Evolutionary conservation across 2,113 vertebrate genomes (phyloP).

Genomic region (Gymnarchus niloticus): DNA sequence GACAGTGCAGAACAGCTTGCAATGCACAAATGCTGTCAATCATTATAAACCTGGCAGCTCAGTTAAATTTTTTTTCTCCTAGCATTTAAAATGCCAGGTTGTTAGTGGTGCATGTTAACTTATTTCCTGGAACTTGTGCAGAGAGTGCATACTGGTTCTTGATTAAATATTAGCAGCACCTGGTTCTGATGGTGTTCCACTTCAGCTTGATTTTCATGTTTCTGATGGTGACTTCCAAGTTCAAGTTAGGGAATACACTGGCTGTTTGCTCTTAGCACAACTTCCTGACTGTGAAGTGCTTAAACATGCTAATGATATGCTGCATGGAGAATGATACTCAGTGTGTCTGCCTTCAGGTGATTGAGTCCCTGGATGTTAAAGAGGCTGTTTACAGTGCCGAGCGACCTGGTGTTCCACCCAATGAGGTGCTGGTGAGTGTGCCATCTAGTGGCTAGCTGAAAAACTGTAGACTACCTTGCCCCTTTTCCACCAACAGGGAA

Average conservation of each 20-base stretch:
- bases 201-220: not conserved
- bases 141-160: not conserved
- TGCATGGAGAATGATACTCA: constrained; percentile 47
- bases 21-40: not conserved
- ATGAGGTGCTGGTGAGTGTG: constrained; percentile 84
- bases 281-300: too few relatives aligned
- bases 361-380: constrained; percentile 94
- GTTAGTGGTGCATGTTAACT: not conserved
- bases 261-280: too few relatives aligned
- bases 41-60: not conserved
- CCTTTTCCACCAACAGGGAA: too few relatives aligned
- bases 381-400: constrained; percentile 91
- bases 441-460: constrained; percentile 43
- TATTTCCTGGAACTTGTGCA: not conserved
- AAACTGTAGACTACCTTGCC: too few relatives aligned
- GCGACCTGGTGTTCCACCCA: constrained; percentile 80
- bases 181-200: not conserved
- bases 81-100: too few relatives aligned
- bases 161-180: not conserved
- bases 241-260: too few relatives aligned
- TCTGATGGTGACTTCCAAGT: too few relatives aligned
- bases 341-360: constrained; percentile 78
- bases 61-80: too few relatives aligned
- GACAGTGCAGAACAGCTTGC: not conserved
- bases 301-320: not conserved